Evolutionary conservation across 2,888 invertebrate species (phyloP).

Genomic region (Nesidiocoris tenuis): DNA sequence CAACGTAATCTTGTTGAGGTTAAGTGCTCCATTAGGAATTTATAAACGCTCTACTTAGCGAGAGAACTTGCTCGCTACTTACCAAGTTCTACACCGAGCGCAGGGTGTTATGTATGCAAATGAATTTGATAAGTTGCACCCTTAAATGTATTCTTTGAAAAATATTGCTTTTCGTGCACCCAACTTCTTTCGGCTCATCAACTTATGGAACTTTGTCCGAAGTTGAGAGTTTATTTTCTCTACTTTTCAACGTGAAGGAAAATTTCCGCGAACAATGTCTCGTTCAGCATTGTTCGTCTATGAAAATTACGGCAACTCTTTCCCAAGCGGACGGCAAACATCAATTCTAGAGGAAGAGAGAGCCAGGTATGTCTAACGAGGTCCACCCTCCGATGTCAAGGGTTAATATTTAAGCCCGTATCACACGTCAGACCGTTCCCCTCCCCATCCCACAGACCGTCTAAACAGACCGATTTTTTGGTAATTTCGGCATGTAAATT

Average conservation of each 20-base stretch:
- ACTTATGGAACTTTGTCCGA: constrained; percentile 23
- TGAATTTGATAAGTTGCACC: constrained; percentile 44
- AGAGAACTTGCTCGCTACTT: constrained; percentile 41
- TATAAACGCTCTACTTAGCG: constrained; percentile 46
- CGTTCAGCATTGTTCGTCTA: too few species aligned
- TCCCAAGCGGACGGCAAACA: too few species aligned
- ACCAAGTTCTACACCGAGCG: constrained; percentile 42
- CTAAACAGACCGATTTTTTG: too few species aligned
- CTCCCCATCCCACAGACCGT: too few species aligned
- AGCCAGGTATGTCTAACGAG: too few species aligned
- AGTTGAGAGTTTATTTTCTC: constrained; percentile 6
- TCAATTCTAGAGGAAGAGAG: too few species aligned
- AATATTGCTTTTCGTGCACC: constrained; percentile 41
- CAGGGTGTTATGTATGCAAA: constrained; percentile 46
- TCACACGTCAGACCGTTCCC: too few species aligned
- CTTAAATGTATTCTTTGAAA: constrained; percentile 39
- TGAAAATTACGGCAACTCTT: too few species aligned
- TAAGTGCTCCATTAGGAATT: constrained; percentile 47
- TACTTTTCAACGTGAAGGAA: not conserved
- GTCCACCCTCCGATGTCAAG: too few species aligned
- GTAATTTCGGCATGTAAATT: too few species aligned
- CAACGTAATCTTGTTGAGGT: constrained; percentile 44
- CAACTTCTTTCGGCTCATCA: not conserved
- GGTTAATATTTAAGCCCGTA: too few species aligned
- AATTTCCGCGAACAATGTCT: not conserved